Base-by-base conservation (phyloP, 1,140 invertebrate species). In the Ostrea edulis region DNA sequence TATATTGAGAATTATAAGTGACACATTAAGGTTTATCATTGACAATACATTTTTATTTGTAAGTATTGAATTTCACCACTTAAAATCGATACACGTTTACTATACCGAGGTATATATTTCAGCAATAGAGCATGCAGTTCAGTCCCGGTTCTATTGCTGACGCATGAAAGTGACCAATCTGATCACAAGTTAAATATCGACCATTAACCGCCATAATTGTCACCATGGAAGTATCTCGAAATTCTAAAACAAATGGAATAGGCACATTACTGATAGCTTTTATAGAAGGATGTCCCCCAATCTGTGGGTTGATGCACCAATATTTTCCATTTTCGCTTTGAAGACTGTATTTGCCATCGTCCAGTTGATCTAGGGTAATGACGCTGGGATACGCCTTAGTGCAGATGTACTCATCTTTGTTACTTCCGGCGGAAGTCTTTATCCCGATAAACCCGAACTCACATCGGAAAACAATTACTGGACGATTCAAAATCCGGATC, bases 381-480 rank as follows among this genome's bases (percentile, higher is more conserved):
- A 97, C 98, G 95, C 99, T 98, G 93, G 99, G 99, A 86, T 96
- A 97, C 85, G 98, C 97, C 95, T 98, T 98, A 95, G 99, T 99
- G 96, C 98, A 99, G 94, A 99, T 98, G 90, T 99, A 96, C 94
- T 97, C 97, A 20, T 96, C 96, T 55, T 96, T 96, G 0, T 96
- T 95, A 65, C 96, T 97, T 51, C 90, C 91, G 5, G 87, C 17
- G 5, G 55, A 3, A 52, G 52, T 68, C 95, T 98, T 98, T 92
- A 97, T 98, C 0, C 98, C 98, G 54, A 99, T 98, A 95, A 98
- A 99, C 11, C 98, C 98, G 95, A 98, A 98, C 93, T 99, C 98
- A 93, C 97, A 98, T 95, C 98, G 98, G 91, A 99, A 95, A 89
- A 99, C 98, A 90, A 99, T 95, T 93, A 99, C 97, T 0, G 98